Evolutionary conservation across 2,797 vertebrate genomes (phyloP).

Genomic region (Acestrorhynchus altus): DNA sequence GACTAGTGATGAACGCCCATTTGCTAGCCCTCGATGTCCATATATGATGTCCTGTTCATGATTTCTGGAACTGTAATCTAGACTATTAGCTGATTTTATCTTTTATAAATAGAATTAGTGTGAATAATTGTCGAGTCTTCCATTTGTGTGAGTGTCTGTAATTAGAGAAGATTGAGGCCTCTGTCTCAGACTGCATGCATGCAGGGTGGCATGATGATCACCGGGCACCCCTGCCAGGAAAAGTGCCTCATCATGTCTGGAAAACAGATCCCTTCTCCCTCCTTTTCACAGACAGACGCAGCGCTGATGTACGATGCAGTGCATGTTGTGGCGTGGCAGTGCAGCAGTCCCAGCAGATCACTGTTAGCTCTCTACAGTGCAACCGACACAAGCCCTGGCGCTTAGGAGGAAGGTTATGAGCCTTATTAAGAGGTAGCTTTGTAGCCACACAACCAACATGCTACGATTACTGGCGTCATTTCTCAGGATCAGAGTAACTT

Average conservation of each 20-base stretch:
- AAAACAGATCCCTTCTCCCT: neutral
- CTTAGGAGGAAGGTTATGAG: constrained; percentile 93
- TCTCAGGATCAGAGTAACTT: neutral
- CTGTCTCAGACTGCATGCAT: constrained; percentile 69
- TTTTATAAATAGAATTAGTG: neutral
- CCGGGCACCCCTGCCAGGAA: constrained; percentile 65
- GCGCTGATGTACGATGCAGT: constrained; percentile 97
- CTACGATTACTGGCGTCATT: no score
- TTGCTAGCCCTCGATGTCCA: no score
- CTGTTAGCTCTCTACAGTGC: constrained; percentile 95
- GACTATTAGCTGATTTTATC: neutral
- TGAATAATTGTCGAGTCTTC: neutral
- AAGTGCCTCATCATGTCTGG: constrained; percentile 29
- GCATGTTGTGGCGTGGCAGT: constrained; percentile 96
- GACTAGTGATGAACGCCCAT: neutral
- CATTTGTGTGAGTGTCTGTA: neutral
- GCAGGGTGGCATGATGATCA: constrained; percentile 67
- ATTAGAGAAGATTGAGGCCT: constrained; percentile 64
- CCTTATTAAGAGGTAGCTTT: constrained; percentile 97
- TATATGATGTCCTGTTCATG: no score
- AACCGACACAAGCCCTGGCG: constrained; percentile 97
- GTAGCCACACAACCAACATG: constrained; percentile 19
- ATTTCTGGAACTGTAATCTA: neutral
- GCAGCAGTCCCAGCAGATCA: constrained; percentile 97
- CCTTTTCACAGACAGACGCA: constrained; percentile 87